Evolutionary conservation across 2,113 vertebrate genomes (phyloP).

Genomic region (Sinocyclocheilus anophthalmus): DNA sequence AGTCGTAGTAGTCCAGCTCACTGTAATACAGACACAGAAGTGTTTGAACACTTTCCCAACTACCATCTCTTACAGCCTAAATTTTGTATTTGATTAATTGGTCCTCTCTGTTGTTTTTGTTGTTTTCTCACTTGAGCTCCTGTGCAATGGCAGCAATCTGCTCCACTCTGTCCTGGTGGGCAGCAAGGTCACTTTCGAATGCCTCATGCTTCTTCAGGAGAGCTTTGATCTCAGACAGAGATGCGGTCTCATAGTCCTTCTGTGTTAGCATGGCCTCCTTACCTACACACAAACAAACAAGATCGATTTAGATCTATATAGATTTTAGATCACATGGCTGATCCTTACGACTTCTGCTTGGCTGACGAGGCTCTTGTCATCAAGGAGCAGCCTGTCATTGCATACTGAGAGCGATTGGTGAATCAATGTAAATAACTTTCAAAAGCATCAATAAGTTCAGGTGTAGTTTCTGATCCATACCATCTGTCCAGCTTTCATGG

Average conservation of each 20-base stretch:
- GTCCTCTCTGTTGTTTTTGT: not conserved
- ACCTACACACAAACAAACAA: slow-evolving; percentile 69
- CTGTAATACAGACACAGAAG: slow-evolving; percentile 65
- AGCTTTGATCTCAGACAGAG: slow-evolving; percentile 90
- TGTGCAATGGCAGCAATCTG: slow-evolving; percentile 95
- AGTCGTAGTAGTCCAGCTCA: slow-evolving; percentile 94
- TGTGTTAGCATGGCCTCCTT: slow-evolving; percentile 91
- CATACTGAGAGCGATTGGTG: not conserved
- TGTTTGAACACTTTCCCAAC: not conserved
- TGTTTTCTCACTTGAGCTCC: slow-evolving; percentile 85
- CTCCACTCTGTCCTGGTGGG: slow-evolving; percentile 95
- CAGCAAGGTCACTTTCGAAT: slow-evolving; percentile 93
- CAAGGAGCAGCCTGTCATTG: not conserved
- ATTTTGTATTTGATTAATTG: not conserved
- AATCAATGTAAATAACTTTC: not conserved
- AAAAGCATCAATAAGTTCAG: not conserved
- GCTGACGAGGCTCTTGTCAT: not conserved
- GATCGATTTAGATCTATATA: not conserved
- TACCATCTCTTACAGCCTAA: too few species aligned
- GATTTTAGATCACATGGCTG: not conserved
- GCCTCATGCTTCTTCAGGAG: slow-evolving; percentile 93
- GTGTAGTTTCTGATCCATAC: not conserved
- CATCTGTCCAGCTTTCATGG: slow-evolving; percentile 88
- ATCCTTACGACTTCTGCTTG: not conserved
- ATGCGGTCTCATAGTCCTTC: slow-evolving; percentile 87